Evolutionary conservation across 2,888 invertebrate genomes (phyloP), one percentile per base, ranked within the genome.

Genomic region (Scaptomyza tumidula): DNA sequence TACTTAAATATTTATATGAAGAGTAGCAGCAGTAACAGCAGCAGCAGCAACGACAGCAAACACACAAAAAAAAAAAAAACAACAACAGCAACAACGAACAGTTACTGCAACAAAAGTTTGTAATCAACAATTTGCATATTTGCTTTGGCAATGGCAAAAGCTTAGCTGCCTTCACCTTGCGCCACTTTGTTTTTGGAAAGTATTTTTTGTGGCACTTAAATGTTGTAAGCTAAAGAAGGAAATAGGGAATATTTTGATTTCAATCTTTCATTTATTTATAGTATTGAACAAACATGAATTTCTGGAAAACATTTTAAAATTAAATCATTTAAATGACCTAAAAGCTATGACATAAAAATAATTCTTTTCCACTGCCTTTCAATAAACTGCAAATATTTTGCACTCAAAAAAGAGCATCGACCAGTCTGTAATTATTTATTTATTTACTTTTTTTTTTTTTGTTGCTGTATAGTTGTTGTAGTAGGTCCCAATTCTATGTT

Each of bases 41-140:
- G 24, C 19, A 59, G 52, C 41, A 50, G 14, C 31, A 56, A 16
- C 27, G 16, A 2, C n/a, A 33, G 33, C 33, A 33, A 29, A 29
- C 4, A 29, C 27, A 27, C 1, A 6, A 27, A 14, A 5, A n/a
- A 57, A 13, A 19, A 19, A 19, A 19, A 29, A 49, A 11, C 31
- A 56, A 16, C 27, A 29, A 2, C n/a, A 33, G 33, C 33, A 33
- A 29, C 10, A 14, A 1, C 29, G 24, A 46, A 3, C n/a, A 56
- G 4, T 11, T 45, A 43, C 59, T 64, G 62, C 76, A 74, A 76
- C 80, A 70, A 76, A 85, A 87, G 69, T 85, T 87, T 85, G 87
- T 85, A 87, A 86, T 86, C 87, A 86, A 87, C 86, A 86, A 86
- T 86, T 86, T 86, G 86, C 86, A 86, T 86, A 87, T 87, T 86